Base-by-base conservation (phyloP, 1,140 invertebrate species). In the Drosophila busckii region DNA sequence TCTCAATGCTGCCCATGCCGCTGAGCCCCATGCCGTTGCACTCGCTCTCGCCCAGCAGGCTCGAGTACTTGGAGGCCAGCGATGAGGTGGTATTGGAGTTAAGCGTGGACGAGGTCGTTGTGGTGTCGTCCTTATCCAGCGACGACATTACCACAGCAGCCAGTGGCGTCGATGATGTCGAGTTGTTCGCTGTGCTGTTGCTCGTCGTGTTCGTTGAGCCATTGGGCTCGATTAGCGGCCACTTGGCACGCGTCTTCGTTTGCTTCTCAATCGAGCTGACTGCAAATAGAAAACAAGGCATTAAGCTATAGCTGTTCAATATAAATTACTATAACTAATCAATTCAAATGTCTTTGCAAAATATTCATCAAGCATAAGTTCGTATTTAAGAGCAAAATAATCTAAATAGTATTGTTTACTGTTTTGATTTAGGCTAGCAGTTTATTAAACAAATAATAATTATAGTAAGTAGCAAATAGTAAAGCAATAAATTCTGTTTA, bases 181-280 rank as follows among this genome's bases (percentile, higher is more conserved):
- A 86, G 44, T 84, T 86, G 56, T 84, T 86, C 23, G 73, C 78
- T 19, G 84, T 86, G 52, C 80, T 86, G 46, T 84, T 85, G 63
- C 78, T 85, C 25, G n/a, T n/a, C n/a, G 84, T 86, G 17, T 67
- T 80, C 15, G 71, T 70, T 10, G 84, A 84, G 20, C 75, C 75
- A 37, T 84, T 86, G 16, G 75, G 80, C 23, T 86, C 84, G 40
- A 86, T 86, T 13, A 86, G 44, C 6, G 85, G 85, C 85, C 85
- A 87, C 35, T 86, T 86, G 60, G 69, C 68, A 7, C 83, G 58
- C 5, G 76, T 82, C 65, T 87, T 87, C 16, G 78, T 84, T 40
- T 86, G 84, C 44, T 87, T 87, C 55, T 87, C 86, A 13, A 87
- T 87, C 16, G 86, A 86, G 48, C 86, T 87, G 19, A 87, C 86